These are phyloP conservation scores for Oncorhynchus masou DNA, from an alignment of 2,113 vertebrate species.

Conservation along the genomic window DNA sequence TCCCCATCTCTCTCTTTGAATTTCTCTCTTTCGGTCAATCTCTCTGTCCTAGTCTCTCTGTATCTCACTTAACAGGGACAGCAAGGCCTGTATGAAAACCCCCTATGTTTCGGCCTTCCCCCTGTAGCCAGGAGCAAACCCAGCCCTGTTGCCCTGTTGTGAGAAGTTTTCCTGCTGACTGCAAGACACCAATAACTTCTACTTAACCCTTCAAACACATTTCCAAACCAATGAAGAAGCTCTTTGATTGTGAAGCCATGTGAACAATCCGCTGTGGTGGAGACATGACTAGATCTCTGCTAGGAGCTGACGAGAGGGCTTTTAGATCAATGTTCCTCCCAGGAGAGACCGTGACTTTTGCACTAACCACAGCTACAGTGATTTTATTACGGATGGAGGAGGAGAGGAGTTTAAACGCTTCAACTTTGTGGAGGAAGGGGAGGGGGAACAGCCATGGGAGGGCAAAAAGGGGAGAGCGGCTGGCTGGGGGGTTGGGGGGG, in stretches of 20 bases:
- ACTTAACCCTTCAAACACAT: conserved; percentile 73
- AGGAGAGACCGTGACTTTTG: conserved; percentile 75
- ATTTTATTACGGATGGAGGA: conserved; percentile 70
- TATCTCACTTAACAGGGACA: too few species aligned
- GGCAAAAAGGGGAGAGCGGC: too few species aligned
- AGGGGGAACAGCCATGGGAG: too few species aligned
- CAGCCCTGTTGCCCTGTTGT: conserved; percentile 11
- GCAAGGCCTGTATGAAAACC: too few species aligned
- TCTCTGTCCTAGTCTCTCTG: too few species aligned
- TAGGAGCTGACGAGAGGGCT: conserved; percentile 62
- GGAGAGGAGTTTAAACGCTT: not conserved
- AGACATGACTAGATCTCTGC: conserved; percentile 60
- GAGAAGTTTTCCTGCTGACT: conserved; percentile 70
- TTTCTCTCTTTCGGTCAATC: too few species aligned
- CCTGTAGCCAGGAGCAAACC: too few species aligned
- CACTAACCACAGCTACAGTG: conserved; percentile 66
- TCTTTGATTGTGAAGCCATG: conserved; percentile 78
- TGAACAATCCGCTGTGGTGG: conserved; percentile 72
- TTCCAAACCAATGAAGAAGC: conserved; percentile 78
- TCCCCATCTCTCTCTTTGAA: too few species aligned
- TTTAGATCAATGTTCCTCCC: conserved; percentile 83
- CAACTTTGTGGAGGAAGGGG: too few species aligned
- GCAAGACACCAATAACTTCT: conserved; percentile 65
- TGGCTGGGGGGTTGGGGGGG: too few species aligned
- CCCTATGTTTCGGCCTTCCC: too few species aligned